phyloP scores from a whole-genome alignment of 2,113 vertebrate species.

The Desmodus rotundus region DNA sequence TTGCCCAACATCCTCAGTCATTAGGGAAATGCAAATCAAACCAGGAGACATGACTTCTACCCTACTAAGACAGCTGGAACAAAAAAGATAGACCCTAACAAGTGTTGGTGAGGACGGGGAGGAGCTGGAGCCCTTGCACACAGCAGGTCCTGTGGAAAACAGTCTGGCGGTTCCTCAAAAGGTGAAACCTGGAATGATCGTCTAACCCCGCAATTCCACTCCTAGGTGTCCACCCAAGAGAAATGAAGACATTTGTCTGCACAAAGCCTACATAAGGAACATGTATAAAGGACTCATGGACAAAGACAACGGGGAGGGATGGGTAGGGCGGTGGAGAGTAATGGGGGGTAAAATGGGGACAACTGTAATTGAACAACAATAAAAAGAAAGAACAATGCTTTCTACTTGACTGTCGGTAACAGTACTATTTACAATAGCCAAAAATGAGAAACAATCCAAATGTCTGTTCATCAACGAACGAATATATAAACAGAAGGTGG shows the following conservation, averaged over 20 bases:
- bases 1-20: not conserved
- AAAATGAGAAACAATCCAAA: not conserved
- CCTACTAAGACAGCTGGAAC: not conserved
- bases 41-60: not conserved
- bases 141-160: not conserved
- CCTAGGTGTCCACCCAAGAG: too few relatives aligned
- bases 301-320: too few relatives aligned
- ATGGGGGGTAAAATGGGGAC: too few relatives aligned
- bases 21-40: slow-evolving; percentile 36
- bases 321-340: too few relatives aligned
- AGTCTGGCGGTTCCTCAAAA: not conserved
- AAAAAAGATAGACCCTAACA: not conserved
- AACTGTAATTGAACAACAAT: too few relatives aligned
- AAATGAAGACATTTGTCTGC: not conserved
- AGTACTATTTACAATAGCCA: not conserved
- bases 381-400: too few relatives aligned
- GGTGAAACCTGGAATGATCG: not conserved
- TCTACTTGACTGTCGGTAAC: too few relatives aligned
- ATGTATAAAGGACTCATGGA: too few relatives aligned
- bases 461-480: not conserved
- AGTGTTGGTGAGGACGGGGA: not conserved
- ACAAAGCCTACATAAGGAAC: too few relatives aligned
- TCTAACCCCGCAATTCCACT: not conserved
- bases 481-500: not conserved
- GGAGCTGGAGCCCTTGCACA: not conserved